These are phyloP conservation scores for Meles meles DNA, from an alignment of 2,113 vertebrate species.

Conservation along the genomic window DNA sequence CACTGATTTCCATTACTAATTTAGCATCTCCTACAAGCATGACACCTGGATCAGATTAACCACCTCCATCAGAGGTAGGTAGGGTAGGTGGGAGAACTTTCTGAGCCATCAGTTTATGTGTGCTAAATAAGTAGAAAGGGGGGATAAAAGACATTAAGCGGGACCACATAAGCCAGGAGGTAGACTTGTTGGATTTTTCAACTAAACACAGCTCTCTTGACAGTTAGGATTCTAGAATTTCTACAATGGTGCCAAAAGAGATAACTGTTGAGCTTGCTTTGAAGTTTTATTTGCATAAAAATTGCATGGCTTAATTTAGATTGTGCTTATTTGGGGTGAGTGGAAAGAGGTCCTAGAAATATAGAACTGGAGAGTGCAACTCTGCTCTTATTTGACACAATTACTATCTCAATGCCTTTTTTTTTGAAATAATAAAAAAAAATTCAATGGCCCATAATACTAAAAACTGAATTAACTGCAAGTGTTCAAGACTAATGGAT, in stretches of 20 bases:
- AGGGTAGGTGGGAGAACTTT: not conserved
- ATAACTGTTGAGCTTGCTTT: not conserved
- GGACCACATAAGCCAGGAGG: not conserved
- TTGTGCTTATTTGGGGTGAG: not conserved
- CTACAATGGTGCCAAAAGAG: not conserved
- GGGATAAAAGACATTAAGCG: not conserved
- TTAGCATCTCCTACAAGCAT: not conserved
- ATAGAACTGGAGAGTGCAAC: not conserved
- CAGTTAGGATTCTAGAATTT: not conserved
- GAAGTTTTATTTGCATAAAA: not conserved
- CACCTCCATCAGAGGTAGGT: not conserved
- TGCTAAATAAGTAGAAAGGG: not conserved
- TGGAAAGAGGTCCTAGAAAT: not conserved
- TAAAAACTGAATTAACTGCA: constrained; percentile 20
- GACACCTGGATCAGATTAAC: not conserved
- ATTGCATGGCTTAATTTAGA: not conserved
- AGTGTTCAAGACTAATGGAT: not conserved
- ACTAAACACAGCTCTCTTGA: not conserved
- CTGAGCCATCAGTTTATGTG: not conserved
- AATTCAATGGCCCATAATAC: not conserved
- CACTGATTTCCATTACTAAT: not conserved
- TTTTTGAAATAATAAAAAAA: not conserved
- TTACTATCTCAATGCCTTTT: not conserved
- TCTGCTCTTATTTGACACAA: not conserved
- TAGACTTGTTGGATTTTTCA: not conserved